Evolutionary conservation across 1,140 invertebrate species (phyloP), one percentile per base, ranked within the genome.

Genomic region (Papilio machaon): DNA sequence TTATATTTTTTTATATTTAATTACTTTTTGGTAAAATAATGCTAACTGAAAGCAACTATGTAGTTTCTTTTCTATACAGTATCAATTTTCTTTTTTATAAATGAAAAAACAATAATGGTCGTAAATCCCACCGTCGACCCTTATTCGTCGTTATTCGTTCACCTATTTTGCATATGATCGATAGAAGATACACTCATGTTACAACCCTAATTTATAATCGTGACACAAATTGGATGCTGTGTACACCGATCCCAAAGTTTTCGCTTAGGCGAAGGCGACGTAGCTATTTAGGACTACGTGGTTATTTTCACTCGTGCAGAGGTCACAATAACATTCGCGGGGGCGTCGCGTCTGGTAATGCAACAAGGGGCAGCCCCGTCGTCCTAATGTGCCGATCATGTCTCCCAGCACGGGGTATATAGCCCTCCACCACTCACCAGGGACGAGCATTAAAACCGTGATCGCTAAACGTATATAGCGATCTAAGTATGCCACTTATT

Each of bases 321-420:
- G 75, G 75, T 60, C 75, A 78, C 30, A 78, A 78, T 60, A 78
- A 78, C 52, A 78, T 15, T 78, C 11, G 43, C 52, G 75, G 52
- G 75, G 75, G 75, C 75, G 75, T 58, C 75, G 23, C 75, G 75
- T 78, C 75, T 78, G 52, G 75, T 78, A 78, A 78, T 78, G 75
- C 75, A 78, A 88, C 87, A 90, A 88, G 88, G 70, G 83, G 83
- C 83, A 82, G 78, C 82, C 85, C 89, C 83, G 85, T 85, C 58
- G 85, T 83, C 83, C 79, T 93, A 93, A 93, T 91, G 91, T 87
- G 78, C 75, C 81, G 85, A 81, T 80, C 87, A 47, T 92, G 91
- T 92, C 80, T 85, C 90, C 6, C 91, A 87, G 88, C 89, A 78
- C 78, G 91, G 80, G 84, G 87, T 83, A 85, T 86, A 91, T 88